Evolutionary conservation across 2,888 invertebrate genomes (phyloP), one percentile per base, ranked within the genome.

Genomic region (Drosophila siamana): DNA sequence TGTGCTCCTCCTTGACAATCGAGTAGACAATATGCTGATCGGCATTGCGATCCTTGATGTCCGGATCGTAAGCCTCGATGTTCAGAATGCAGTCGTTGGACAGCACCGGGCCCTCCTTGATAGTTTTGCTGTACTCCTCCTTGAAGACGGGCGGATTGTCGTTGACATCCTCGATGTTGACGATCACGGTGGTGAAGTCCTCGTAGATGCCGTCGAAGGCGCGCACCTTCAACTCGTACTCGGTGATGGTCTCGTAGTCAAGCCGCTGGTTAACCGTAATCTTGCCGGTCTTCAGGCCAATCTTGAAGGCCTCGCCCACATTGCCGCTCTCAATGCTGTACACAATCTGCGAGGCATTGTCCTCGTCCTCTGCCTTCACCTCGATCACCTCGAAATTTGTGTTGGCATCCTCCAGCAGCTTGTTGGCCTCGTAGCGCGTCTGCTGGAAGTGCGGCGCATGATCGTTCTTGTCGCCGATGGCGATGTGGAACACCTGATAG

Each of bases 381-480:
- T 97, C 96, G 43, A 97, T 96, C 6, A 98, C 97, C 54, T 96
- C 94, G 65, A 95, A 95, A 86, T 96, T 96, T 22, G 95, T 94
- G 90, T 98, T 97, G 2, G 96, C 95, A 91, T 97, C 95, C 92
- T 98, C 98, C 28, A 95, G 94, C 74, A 97, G 94, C 52, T 95
- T 94, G 79, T 95, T 95, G 0, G 96, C 96, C 15, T 95, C 93
- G 90, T 97, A 97, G 5, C 94, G 93, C 0, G 94, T 92, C 88
- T 96, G 94, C n/a, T 95, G 95, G 91, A 99, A 99, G 82, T 95
- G 94, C 0, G 99, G 99, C 16, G 95, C 94, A 92, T 99, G 99
- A 92, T 99, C 99, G 91, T 99, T 99, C 90, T 97, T 97, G 92
- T 99, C 99, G 19, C 97, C 97, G 43, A 99, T 98, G 89, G 96